Conservation (phyloP, 2,113 vertebrate species). For the Megaleporinus macrocephalus region DNA sequence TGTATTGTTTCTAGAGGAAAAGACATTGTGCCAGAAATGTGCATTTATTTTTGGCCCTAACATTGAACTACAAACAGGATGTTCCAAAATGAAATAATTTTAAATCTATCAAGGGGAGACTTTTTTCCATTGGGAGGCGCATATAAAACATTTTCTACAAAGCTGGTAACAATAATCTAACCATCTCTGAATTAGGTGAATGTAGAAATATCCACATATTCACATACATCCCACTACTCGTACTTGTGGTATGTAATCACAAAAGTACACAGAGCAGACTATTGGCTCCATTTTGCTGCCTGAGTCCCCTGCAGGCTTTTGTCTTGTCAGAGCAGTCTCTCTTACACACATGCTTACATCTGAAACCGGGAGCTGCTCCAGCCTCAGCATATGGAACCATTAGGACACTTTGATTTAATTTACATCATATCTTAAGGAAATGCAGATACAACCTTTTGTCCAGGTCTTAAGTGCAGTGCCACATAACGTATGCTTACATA, state of each 20-base stretch:
- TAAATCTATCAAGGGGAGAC: too few relatives aligned
- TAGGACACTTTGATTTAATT: conserved; percentile 60
- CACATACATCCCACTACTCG: not conserved
- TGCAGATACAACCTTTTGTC: conserved; percentile 39
- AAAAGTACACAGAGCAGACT: conserved; percentile 16
- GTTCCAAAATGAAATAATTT: too few relatives aligned
- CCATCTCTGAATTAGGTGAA: conserved; percentile 15
- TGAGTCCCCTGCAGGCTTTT: conserved; percentile 43
- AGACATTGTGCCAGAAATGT: too few relatives aligned
- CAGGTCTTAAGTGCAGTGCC: conserved; percentile 28
- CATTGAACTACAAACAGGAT: too few relatives aligned
- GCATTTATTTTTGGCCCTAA: too few relatives aligned
- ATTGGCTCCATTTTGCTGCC: conserved; percentile 22
- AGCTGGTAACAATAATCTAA: conserved; percentile 14
- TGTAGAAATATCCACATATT: conserved; percentile 6
- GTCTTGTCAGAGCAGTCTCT: conserved; percentile 48
- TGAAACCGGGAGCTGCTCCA: conserved; percentile 37
- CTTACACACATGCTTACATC: conserved; percentile 53
- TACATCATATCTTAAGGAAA: conserved; percentile 56
- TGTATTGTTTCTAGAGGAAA: too few relatives aligned
- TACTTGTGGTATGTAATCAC: conserved; percentile 15
- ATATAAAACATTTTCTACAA: too few relatives aligned
- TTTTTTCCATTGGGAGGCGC: too few relatives aligned
- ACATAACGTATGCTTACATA: conserved; percentile 49
- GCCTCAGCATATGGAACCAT: conserved; percentile 57